Conservation (phyloP, 2,797 vertebrate genomes). For the Paratrypauchen microcephalus region DNA sequence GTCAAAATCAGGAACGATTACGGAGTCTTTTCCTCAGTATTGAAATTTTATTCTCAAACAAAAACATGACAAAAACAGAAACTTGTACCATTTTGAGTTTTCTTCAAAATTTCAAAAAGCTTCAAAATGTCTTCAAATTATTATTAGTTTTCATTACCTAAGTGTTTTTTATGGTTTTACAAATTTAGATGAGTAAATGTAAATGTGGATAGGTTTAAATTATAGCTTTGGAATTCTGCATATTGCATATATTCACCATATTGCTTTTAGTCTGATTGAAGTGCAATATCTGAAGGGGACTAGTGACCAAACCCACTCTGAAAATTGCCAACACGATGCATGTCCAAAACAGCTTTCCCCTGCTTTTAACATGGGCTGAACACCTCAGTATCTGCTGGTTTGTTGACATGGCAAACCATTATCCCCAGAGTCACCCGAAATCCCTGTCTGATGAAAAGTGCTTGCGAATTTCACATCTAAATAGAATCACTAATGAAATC, state of each 20-base stretch:
- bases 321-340: conserved; percentile 7
- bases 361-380: conserved; percentile 6
- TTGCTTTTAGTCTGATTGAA: not conserved
- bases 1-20: too few relatives aligned
- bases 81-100: too few relatives aligned
- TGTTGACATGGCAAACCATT: conserved; percentile 25
- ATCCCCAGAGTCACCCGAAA: conserved; percentile 13
- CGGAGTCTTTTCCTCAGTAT: too few relatives aligned
- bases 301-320: not conserved
- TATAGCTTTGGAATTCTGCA: not conserved
- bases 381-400: conserved; percentile 1
- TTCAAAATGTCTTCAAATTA: too few relatives aligned
- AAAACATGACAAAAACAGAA: too few relatives aligned
- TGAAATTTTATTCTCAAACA: too few relatives aligned
- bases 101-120: too few relatives aligned
- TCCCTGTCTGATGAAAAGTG: conserved; percentile 9
- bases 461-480: conserved; percentile 11
- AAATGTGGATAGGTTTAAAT: not conserved
- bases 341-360: conserved; percentile 5
- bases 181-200: not conserved
- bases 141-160: too few relatives aligned
- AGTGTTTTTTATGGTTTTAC: too few relatives aligned
- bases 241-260: not conserved
- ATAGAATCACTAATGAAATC: conserved; percentile 8
- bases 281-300: not conserved